Percentiles rank a stretch among this genome's conserved stretches.
These are phyloP conservation scores for Myotis myotis DNA, from an alignment of 2,797 vertebrate species.

Conservation along the genomic window DNA sequence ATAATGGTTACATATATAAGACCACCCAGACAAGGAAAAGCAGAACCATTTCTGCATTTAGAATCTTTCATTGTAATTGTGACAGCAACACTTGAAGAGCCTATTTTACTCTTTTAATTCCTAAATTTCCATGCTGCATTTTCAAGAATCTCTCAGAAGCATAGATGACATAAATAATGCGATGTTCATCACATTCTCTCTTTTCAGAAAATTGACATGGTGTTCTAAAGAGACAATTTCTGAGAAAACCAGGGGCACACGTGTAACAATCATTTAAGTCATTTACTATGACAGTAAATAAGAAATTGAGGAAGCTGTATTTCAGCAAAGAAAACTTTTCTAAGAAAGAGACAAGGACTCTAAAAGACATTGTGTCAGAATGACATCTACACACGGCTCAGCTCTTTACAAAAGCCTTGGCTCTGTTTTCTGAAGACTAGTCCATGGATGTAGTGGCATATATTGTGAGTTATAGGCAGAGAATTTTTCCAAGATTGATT, in stretches of 20 bases:
- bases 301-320: conserved; percentile 24
- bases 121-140: conserved; percentile 10
- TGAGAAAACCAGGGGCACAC: background rate
- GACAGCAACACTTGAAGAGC: background rate
- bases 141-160: conserved; percentile 36
- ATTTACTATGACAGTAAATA: conserved; percentile 38
- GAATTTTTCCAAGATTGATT: background rate
- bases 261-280: background rate
- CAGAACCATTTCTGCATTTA: background rate
- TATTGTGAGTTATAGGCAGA: background rate
- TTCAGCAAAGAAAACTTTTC: conserved; percentile 51
- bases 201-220: background rate
- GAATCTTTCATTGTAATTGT: background rate
- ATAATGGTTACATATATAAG: background rate
- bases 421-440: background rate
- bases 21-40: background rate
- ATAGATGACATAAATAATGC: conserved; percentile 19
- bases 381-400: background rate
- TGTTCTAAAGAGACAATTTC: conserved; percentile 14
- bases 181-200: background rate
- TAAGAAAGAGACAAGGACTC: background rate
- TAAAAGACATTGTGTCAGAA: background rate
- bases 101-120: background rate
- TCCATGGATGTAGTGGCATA: background rate
- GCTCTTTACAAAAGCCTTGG: conserved; percentile 30